Percentiles rank a stretch among this genome's conserved stretches.
Evolutionary conservation across 92 coral and sea anemone species (phyloP).

Genomic region (Siderastrea radians): DNA sequence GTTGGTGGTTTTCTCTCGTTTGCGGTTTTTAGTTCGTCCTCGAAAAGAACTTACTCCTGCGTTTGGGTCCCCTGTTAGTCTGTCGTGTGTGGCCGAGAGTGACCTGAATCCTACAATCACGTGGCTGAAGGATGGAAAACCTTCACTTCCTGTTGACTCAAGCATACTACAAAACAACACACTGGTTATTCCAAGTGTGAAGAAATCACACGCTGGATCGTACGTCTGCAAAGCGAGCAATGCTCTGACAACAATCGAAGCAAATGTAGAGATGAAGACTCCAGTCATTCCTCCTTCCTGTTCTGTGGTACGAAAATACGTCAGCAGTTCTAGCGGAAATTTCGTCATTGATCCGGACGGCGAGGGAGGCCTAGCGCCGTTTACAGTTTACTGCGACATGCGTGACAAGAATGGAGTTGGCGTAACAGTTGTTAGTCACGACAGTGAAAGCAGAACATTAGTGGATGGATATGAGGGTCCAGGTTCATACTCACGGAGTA

Average conservation of each 20-base stretch:
- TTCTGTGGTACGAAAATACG: neutral
- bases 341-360: too few species aligned
- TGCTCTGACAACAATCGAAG: neutral
- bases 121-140: constrained; percentile 47
- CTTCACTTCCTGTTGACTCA: constrained; percentile 14
- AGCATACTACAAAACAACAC: constrained; percentile 41
- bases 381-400: constrained; percentile 61
- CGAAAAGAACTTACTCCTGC: neutral
- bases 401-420: constrained; percentile 50
- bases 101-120: neutral
- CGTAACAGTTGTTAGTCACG: constrained; percentile 70
- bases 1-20: constrained; percentile 33
- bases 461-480: constrained; percentile 20
- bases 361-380: neutral
- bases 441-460: constrained; percentile 53
- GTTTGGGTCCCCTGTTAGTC: neutral
- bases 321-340: constrained; percentile 8
- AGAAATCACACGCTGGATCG: constrained; percentile 16
- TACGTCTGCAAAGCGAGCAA: neutral
- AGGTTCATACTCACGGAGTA: constrained; percentile 26
- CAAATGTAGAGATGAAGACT: constrained; percentile 3
- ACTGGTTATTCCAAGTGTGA: constrained; percentile 32
- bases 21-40: constrained; percentile 37
- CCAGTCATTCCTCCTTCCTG: neutral
- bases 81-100: neutral